Base-by-base conservation (phyloP, 2,797 vertebrate genomes). In the Mormyrops attenuatus region DNA sequence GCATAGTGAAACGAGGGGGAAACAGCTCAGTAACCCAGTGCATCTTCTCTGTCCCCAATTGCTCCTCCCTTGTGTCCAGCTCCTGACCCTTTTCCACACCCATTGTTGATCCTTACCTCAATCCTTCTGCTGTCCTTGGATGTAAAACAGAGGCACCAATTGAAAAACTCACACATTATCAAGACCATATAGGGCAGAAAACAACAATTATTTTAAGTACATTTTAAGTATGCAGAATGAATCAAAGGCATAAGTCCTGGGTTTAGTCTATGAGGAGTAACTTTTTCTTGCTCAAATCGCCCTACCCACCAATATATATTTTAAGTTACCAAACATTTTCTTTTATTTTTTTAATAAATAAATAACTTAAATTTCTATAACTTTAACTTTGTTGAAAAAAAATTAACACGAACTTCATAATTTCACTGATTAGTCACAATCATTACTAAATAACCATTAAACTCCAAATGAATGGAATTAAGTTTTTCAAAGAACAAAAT, bases 1-100 rank as follows among this genome's bases (percentile, higher is more conserved):
- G 91, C 84, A 90, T 66, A 17, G 89, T 93, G 89, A 94, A 94
- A 90, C 41, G 47, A 88, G 94, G 94, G 85, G 91, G 86, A 91
- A 93, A 90, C 20, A 93, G 91, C 3, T 92, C 92, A 90, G 95
- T 92, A 49, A 95, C 92, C 93, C 93, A 93, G 50, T 94, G 92
- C 57, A 93, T 91, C 88, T 82, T 91, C 89, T 90, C 89, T 49
- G 47, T 88, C 52, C 92, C 89, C 84, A 82, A 91, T 91, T 87
- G 53, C 86, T 47, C n/a, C 38, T 90, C 85, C 88, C 57, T 11
- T 44, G 86, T 57, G 47, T 57, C 84, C 26, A n/a, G 49, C 47
- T 86, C 82, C 49, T 47, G 47, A 88, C 63, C 57, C 30, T 90
- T 53, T 57, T 91, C 88, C 52, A 41, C 26, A 50, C 38, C 38